Evolutionary conservation across 2,113 vertebrate genomes (phyloP).

Genomic region (Gadus macrocephalus): DNA sequence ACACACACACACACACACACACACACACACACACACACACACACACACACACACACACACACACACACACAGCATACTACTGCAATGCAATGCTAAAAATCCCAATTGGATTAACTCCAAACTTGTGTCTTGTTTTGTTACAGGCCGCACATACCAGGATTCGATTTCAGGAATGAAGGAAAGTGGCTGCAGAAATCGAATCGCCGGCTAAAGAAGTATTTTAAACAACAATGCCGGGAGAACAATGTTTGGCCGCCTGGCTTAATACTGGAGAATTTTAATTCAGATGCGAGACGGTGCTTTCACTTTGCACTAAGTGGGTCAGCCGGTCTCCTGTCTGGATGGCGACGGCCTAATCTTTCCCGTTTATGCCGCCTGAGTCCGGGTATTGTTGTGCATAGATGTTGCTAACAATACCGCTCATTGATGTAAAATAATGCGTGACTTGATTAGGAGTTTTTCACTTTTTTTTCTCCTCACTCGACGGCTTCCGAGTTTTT

Average conservation of each 20-base stretch:
- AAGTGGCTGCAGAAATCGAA: slow-evolving; percentile 62
- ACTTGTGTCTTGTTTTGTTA: slow-evolving; percentile 29
- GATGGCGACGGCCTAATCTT: slow-evolving; percentile 5
- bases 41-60: too few relatives aligned
- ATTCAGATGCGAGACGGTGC: slow-evolving; percentile 20
- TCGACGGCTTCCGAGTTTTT: too few relatives aligned
- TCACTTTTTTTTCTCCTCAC: too few relatives aligned
- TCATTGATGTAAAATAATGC: background rate
- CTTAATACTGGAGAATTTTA: slow-evolving; percentile 23
- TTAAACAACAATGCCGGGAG: slow-evolving; percentile 35
- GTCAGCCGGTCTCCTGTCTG: slow-evolving; percentile 23
- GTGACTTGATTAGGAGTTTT: background rate
- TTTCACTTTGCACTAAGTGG: background rate
- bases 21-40: background rate
- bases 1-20: background rate
- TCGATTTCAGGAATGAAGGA: slow-evolving; percentile 48
- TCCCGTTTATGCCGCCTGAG: slow-evolving; percentile 29
- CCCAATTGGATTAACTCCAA: slow-evolving; percentile 42
- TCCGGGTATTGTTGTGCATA: slow-evolving; percentile 5
- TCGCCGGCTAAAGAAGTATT: slow-evolving; percentile 45
- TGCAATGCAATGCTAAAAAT: slow-evolving; percentile 44
- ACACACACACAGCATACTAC: background rate
- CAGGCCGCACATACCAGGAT: slow-evolving; percentile 56
- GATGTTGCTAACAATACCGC: slow-evolving; percentile 22
- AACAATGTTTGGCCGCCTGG: slow-evolving; percentile 46